Evolutionary conservation across 2,797 vertebrate species (phyloP), one percentile per base, ranked within the genome.

Genomic region (Rousettus madagascariensis): DNA sequence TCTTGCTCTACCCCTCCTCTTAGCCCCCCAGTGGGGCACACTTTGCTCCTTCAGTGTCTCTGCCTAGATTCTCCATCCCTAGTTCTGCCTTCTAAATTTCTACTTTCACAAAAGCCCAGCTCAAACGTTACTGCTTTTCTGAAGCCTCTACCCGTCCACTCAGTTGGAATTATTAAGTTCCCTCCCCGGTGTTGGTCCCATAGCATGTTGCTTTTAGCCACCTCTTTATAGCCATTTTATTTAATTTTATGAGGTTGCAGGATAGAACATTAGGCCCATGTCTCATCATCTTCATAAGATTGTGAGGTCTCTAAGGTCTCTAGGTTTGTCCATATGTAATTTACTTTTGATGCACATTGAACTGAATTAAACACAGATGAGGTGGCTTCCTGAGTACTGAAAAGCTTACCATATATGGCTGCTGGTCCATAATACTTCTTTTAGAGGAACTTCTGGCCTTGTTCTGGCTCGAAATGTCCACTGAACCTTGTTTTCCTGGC

Each of bases 161-260:
- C 17, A 7, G 8, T 41, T 51, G 24, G 17, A 88, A 38, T n/a
- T 12, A 10, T 10, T 72, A 49, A 28, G 2, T 72, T 26, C 17
- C 46, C 6, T 20, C 53, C 22, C 9, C 3, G 26, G 0, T n/a
- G 17, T 46, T 8, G 13, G 33, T 13, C 59, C 1, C 0, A 0
- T 9, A 51, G 12, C 30, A 8, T 28, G 19, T 41, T 22, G 38
- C 46, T 53, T 5, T 36, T 5, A 46, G 13, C 36, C 10, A 5
- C 17, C 33, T 82, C 8, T 66, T 38, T 36, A 12, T 7, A 36
- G 19, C 20, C 38, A 26, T 26, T 66, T 63, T 16, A 26, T 69
- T 80, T 61, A n/a, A 33, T 66, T 53, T 36, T 20, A 30, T 88
- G 65, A 26, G 41, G 13, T 49, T 38, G 30, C 1, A 17, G 55